Evolutionary conservation across 2,888 invertebrate species (phyloP), one percentile per base, ranked within the genome.

Genomic region (Andrena camellia): DNA sequence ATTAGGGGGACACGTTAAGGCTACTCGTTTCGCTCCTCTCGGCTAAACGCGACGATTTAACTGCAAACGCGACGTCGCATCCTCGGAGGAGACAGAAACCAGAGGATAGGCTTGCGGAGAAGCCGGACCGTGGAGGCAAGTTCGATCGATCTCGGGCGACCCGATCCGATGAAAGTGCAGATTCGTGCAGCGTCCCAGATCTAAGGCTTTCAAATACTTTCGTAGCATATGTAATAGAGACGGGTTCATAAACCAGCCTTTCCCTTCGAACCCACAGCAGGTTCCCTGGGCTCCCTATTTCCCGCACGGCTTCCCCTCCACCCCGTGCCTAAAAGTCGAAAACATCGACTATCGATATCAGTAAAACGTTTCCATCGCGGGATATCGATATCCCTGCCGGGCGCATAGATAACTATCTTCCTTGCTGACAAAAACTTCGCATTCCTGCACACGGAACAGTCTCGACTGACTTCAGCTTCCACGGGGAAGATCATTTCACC

Each of bases 1-100:
- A 74, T 83, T 80, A 69, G 68, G 68, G 50, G 48, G 20, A 59
- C 23, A 13, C 57, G n/a, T 76, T 59, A 69, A 29, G 69, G 29
- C 4, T 64, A 17, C 50, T 4, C 69, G 54, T 69, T 54, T 64
- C 33, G 52, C 54, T 57, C 4, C 52, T 20, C 67, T 0, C 23
- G 35, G 50, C 62, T 50, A 59, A 70, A 29, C 23, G n/a, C 68
- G 63, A 23, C 68, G 31, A 76, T 69, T 62, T 63, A 74, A 68
- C 42, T 31, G 72, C 59, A n/a, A 64, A 66, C 48, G 57, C 31
- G 60, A 42, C 7, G 17, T n/a, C 1, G 29, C 17, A 29, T 57
- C 35, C 7, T 26, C 13, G 13, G 20, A 23, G 3, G 33, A 23
- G 42, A 48, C n/a, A 33, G 26, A 60, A 42, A 26, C 10, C 23